phyloP scores from a whole-genome alignment of 1,140 invertebrate genomes.

The Andrena cerasifolii region DNA sequence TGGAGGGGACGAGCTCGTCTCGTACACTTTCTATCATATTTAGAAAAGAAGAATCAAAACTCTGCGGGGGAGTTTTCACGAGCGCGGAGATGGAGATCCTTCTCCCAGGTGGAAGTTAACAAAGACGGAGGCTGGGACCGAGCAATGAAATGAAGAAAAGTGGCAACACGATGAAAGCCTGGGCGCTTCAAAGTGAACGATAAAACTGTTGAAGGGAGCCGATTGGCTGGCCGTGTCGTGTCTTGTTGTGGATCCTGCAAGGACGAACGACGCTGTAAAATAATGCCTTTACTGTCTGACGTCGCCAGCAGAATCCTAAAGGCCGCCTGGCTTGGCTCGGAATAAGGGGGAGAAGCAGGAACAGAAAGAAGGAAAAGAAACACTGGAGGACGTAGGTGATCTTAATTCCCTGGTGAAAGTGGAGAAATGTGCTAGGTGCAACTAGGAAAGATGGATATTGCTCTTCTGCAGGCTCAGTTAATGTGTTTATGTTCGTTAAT shows the following conservation, averaged over 20 bases:
- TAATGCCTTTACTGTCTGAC: constrained; percentile 42
- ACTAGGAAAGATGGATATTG: too few species aligned
- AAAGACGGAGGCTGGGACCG: neutral
- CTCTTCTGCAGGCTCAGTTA: too few species aligned
- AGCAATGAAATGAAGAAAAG: constrained; percentile 19
- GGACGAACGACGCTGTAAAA: constrained; percentile 50
- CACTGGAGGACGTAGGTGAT: neutral
- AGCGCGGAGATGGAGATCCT: neutral
- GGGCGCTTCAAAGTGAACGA: constrained; percentile 38
- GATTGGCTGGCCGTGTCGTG: constrained; percentile 36
- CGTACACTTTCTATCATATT: neutral
- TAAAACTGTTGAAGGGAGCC: constrained; percentile 33
- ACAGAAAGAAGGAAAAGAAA: neutral
- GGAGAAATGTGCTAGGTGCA: neutral
- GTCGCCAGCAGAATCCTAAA: constrained; percentile 46
- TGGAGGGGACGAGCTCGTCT: neutral
- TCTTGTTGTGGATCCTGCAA: constrained; percentile 30
- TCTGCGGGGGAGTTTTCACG: neutral
- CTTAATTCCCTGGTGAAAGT: neutral
- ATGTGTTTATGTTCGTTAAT: too few species aligned
- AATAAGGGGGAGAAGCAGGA: neutral
- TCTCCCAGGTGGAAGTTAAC: constrained; percentile 3
- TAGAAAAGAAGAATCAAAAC: constrained; percentile 17
- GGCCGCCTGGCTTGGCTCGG: neutral
- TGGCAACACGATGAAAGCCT: constrained; percentile 21